These are phyloP conservation scores for Neopipo cinnamomea DNA, from an alignment of 2,113 vertebrate genomes.

Conservation along the genomic window DNA sequence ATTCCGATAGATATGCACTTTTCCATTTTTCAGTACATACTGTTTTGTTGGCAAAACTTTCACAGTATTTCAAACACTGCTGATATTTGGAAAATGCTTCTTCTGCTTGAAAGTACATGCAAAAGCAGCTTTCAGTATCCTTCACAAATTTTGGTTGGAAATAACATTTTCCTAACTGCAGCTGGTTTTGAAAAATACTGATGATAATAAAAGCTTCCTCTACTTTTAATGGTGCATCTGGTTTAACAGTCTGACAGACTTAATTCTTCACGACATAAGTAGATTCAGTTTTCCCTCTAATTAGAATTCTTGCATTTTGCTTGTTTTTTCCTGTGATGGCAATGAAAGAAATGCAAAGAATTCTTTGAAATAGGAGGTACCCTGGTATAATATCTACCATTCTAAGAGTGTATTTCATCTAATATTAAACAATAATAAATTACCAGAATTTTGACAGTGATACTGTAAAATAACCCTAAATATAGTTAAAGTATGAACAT, in stretches of 20 bases:
- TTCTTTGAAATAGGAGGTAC: background rate
- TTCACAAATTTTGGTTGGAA: background rate
- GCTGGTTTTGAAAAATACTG: constrained; percentile 11
- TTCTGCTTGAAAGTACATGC: background rate
- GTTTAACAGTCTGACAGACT: background rate
- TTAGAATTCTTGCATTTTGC: background rate
- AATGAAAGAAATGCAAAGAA: background rate
- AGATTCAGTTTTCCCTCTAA: background rate
- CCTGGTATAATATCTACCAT: background rate
- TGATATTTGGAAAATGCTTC: background rate
- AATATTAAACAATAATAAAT: background rate
- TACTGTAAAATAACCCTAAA: background rate
- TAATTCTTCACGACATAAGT: background rate
- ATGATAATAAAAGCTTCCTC: background rate
- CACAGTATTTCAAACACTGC: background rate
- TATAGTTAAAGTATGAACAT: background rate
- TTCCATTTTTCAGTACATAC: background rate
- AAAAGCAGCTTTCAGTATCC: background rate
- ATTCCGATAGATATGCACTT: background rate
- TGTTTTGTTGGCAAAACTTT: background rate
- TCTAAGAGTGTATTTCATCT: background rate
- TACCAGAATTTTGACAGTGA: background rate
- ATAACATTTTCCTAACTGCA: background rate
- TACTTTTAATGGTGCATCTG: background rate
- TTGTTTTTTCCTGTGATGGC: background rate